These are phyloP conservation scores for Shargacucullia verbasci DNA, from an alignment of 2,888 invertebrate genomes.

Conservation along the genomic window DNA sequence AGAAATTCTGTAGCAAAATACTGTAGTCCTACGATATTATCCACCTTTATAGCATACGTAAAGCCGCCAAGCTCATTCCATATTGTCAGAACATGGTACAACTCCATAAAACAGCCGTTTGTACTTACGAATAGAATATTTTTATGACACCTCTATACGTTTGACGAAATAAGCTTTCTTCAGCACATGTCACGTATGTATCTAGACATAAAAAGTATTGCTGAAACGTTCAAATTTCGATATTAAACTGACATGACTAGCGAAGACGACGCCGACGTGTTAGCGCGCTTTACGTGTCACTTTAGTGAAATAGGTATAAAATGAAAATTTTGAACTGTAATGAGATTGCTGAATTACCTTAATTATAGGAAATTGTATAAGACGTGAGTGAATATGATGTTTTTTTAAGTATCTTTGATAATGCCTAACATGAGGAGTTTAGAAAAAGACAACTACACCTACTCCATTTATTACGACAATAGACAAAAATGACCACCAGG, in stretches of 20 bases:
- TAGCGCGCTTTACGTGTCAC: constrained; percentile 40
- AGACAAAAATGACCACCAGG: too few relatives aligned
- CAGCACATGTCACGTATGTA: constrained; percentile 51
- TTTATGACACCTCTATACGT: constrained; percentile 46
- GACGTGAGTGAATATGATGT: too few relatives aligned
- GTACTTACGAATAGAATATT: constrained; percentile 27
- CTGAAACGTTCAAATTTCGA: constrained; percentile 41
- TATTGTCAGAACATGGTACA: constrained; percentile 20
- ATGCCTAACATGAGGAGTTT: too few relatives aligned
- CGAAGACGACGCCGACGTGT: constrained; percentile 22
- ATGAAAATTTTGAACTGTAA: constrained; percentile 23
- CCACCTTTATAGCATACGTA: background rate
- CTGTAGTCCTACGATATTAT: constrained; percentile 1
- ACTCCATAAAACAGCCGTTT: constrained; percentile 37
- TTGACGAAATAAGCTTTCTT: constrained; percentile 45
- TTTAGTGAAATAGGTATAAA: constrained; percentile 18
- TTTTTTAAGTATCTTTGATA: too few relatives aligned
- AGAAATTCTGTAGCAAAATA: constrained; percentile 1
- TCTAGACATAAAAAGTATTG: constrained; percentile 58
- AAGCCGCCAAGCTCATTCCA: constrained; percentile 10
- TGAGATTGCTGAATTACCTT: too few relatives aligned
- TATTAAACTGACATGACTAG: constrained; percentile 42
- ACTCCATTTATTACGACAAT: too few relatives aligned
- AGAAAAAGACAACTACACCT: too few relatives aligned
- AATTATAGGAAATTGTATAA: too few relatives aligned